Evolutionary conservation across 2,888 invertebrate species (phyloP).

Genomic region (Agrochola circellaris): DNA sequence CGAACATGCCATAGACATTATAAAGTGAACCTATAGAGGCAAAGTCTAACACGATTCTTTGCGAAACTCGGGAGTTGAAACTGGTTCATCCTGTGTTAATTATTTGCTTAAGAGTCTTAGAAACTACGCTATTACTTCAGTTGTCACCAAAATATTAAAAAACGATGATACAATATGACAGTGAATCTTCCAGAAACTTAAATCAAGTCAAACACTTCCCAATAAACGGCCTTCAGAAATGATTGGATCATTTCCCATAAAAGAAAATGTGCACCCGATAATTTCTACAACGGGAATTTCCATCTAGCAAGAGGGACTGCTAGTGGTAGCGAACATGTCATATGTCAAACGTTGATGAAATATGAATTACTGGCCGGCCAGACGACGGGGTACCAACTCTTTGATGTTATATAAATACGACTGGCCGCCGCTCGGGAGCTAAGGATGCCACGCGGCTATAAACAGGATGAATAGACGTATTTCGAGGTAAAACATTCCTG

Average conservation of each 20-base stretch:
- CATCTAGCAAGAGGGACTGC: conserved; percentile 14
- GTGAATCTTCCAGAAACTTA: neutral
- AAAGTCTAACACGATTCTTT: neutral
- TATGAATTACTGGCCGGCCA: conserved; percentile 65
- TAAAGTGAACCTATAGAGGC: no score
- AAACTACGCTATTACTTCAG: neutral
- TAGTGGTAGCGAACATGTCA: conserved; percentile 49
- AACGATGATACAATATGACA: no score
- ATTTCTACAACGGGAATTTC: conserved; percentile 49
- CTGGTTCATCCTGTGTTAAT: neutral
- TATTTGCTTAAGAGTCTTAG: neutral
- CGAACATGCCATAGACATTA: neutral
- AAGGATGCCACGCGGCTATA: conserved; percentile 50
- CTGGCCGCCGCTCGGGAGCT: conserved; percentile 30
- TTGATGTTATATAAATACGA: conserved; percentile 69
- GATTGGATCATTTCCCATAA: neutral
- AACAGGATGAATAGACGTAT: neutral
- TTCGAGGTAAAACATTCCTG: neutral
- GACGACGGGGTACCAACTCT: conserved; percentile 61
- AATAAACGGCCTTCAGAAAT: neutral
- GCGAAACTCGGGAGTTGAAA: neutral
- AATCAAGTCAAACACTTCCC: neutral
- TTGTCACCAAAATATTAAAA: neutral
- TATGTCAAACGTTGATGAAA: conserved; percentile 69
- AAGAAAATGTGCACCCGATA: conserved; percentile 21